Base-by-base conservation (phyloP, 2,797 vertebrate species). In the Falco peregrinus region DNA sequence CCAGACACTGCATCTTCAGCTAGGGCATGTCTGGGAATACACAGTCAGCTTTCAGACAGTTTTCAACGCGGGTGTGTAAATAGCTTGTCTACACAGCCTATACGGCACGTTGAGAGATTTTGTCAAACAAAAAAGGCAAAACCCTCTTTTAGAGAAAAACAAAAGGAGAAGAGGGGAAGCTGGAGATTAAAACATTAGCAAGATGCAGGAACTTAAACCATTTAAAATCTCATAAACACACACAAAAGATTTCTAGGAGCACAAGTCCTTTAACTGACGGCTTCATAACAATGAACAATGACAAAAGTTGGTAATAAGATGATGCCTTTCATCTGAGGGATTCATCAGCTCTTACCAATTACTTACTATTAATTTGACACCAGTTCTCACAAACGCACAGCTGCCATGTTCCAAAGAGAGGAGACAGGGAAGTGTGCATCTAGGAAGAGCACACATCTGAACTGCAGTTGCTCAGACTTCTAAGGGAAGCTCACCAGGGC, bases 291-390 rank as follows among this genome's bases (percentile, higher is more conserved):
- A 56, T 1, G 7, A 87, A 63, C 35, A 87, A 70, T 37, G 71
- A 77, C 86, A 74, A 76, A 86, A 87, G 31, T 80, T 85, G 80
- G 75, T 78, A 85, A 83, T 91, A 77, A 93, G 47, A 47, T 56
- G 35, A 4, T 71, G 48, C 68, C 53, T 91, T 93, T 94, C 68
- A 84, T 87, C 75, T 91, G 33, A 83, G 84, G 82, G 26, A 77
- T 85, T 92, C 56, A 82, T 71, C 68, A 85, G 53, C 41, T 92
- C 79, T 89, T 67, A 83, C 68, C 56, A 76, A 77, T 83, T 75
- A 56, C 75, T 89, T 69, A 21, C 65, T 84, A 88, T 84, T 93
- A 75, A 91, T 92, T 50, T 75, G 73, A 87, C 82, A 91, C 43
- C 41, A 47, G n/a, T 71, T 93, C 41, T 93, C 75, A 50, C n/a